A percentile compares a stretch with the other conserved stretches of the same genome.
phyloP scores from a whole-genome alignment of 2,797 vertebrate genomes.

The Scleropages formosus region DNA sequence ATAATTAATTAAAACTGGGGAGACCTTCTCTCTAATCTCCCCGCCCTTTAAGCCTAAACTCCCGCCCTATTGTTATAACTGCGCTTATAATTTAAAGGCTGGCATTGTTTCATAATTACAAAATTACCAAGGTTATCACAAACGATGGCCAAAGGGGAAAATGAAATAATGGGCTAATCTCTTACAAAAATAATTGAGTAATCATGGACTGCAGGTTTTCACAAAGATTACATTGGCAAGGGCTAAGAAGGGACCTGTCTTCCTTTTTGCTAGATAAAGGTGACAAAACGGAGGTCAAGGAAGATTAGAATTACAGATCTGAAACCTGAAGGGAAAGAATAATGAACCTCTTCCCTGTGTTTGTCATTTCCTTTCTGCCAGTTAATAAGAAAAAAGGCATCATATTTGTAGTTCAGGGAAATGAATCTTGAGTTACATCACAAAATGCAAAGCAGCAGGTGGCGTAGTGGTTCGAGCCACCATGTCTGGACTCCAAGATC shows the following conservation, averaged over 20 bases:
- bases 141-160: neutral
- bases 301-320: slow-evolving; percentile 23
- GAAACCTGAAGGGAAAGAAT: slow-evolving; percentile 6
- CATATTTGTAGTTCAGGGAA: neutral
- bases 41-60: slow-evolving; percentile 8
- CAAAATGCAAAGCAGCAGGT: too few species aligned
- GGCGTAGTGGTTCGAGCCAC: too few species aligned
- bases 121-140: slow-evolving; percentile 26
- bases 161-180: slow-evolving; percentile 24
- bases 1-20: slow-evolving; percentile 31
- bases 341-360: neutral
- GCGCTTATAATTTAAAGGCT: slow-evolving; percentile 25
- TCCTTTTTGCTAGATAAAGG: slow-evolving; percentile 17
- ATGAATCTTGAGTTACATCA: too few species aligned
- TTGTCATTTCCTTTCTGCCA: neutral
- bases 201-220: slow-evolving; percentile 17
- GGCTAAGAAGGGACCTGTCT: neutral
- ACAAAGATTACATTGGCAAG: neutral
- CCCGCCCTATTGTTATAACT: slow-evolving; percentile 14
- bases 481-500: too few species aligned
- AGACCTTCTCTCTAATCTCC: slow-evolving; percentile 25
- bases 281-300: slow-evolving; percentile 26
- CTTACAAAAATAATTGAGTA: slow-evolving; percentile 12
- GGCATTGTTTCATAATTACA: slow-evolving; percentile 26
- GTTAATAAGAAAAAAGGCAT: neutral